Base-by-base conservation (phyloP, 2,113 vertebrate genomes). In the Entomyzon cyanotis region DNA sequence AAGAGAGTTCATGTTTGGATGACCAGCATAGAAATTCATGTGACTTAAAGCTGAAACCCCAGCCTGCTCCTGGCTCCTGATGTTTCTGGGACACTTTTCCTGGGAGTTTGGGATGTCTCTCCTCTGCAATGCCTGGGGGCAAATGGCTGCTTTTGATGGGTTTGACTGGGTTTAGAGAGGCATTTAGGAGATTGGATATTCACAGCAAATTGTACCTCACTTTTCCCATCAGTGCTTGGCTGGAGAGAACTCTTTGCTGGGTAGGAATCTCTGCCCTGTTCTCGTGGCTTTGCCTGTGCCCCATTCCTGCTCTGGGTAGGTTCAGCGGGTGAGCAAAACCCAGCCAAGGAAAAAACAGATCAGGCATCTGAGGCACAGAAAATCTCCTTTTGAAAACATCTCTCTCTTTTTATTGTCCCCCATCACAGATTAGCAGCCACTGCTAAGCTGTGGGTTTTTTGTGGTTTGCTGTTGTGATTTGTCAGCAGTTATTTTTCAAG, bases 401-500 rank as follows among this genome's bases (percentile, higher is more conserved):
- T 47, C 63, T 59, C 42, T 71, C 21, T 44, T 50, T 41, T 41
- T 59, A 27, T 62, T 3, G 8, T 62, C 67, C 31, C 64, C 75
- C 52, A 3, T 58, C 44, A 33, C 25, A 67, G 73, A 87, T 47
- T 5, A 75, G 49, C 79, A 87, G 62, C 21, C 39, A 9, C 37
- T 74, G 62, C 75, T 55, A 77, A 83, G 52, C 31, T 30, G 22
- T 12, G 39, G 6, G 33, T 2, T 52, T 62, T 65, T 65, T 64
- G 52, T 58, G 83, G 46, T 50, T 44, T 88, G 64, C 53, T 89
- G 21, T 75, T 92, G 73, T 76, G 35, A 77, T 76, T 82, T 91
- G 84, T 87, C 77, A 89, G 84, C 93, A 78, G 68, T 74, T 95
- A 52, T 79, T 91, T 89, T 50, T 78, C 60, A 80, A 85, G 47